Conservation (phyloP, 2,888 invertebrate genomes). For the Standfussiana lucernea region DNA sequence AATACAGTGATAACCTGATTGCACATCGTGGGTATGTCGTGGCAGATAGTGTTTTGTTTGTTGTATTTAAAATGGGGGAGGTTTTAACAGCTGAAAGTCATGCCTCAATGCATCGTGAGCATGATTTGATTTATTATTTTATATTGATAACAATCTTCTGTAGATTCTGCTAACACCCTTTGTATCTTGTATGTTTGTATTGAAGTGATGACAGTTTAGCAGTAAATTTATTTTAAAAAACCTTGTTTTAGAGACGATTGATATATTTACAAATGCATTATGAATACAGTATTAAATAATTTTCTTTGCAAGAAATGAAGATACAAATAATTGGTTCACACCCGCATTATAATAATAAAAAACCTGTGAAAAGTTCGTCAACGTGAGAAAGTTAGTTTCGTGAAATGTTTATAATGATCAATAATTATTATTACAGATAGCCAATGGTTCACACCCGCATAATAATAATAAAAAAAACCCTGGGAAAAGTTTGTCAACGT, state of each 20-base stretch:
- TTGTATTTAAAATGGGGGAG: not conserved
- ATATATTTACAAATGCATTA: not conserved
- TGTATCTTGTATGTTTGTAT: not conserved
- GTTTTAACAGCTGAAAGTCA: conserved; percentile 1
- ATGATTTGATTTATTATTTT: conserved; percentile 2
- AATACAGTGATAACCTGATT: not conserved
- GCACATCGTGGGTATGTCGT: not conserved
- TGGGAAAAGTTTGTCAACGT: no score
- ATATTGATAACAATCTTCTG: no score
- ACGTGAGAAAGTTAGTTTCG: no score
- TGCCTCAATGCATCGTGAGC: not conserved
- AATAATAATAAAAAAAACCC: no score
- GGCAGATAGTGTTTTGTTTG: conserved; percentile 3
- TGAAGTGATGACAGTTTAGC: not conserved
- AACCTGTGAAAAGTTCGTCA: no score
- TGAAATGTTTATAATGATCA: not conserved
- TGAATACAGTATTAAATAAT: not conserved
- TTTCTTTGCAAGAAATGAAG: no score
- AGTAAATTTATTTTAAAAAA: not conserved
- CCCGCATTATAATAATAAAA: no score
- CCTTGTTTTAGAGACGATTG: not conserved
- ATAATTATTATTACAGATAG: not conserved
- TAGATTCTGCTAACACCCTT: no score
- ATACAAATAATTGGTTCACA: no score
- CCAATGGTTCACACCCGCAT: no score